These are phyloP conservation scores for Turdus rufiventris DNA, from an alignment of 2,113 vertebrate genomes.

Conservation along the genomic window DNA sequence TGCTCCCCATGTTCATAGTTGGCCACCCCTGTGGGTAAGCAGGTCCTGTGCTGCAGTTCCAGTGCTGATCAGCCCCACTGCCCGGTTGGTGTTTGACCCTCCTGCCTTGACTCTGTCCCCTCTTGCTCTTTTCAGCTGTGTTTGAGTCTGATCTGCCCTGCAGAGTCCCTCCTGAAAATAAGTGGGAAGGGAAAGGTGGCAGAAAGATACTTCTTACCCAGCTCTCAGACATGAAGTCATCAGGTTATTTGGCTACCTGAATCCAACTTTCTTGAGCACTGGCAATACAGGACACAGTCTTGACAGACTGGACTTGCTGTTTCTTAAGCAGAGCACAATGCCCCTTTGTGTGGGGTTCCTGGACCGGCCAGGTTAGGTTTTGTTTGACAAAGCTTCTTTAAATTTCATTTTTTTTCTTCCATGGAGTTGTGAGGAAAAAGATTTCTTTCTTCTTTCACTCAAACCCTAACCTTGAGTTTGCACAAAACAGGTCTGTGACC, in stretches of 20 bases:
- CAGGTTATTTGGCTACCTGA: constrained; percentile 10
- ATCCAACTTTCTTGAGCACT: not conserved
- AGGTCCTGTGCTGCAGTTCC: not conserved
- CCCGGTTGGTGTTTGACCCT: not conserved
- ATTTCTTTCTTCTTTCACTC: constrained; percentile 50
- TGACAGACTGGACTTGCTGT: not conserved
- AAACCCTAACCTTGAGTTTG: not conserved
- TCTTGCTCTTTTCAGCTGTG: not conserved
- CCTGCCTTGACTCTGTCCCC: not conserved
- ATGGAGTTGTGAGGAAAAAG: constrained; percentile 4
- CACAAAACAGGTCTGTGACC: not conserved
- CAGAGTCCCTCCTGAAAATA: not conserved
- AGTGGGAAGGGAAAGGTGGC: not conserved
- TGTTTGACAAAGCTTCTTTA: constrained; percentile 52
- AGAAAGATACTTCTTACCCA: not conserved
- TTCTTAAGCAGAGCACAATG: constrained; percentile 25
- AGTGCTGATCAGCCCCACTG: not conserved
- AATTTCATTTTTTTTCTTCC: not conserved
- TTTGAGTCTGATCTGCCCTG: not conserved
- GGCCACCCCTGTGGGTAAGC: not conserved
- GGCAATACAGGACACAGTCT: not conserved
- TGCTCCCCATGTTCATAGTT: not conserved
- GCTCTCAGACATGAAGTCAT: constrained; percentile 40
- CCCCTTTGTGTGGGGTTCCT: not conserved
- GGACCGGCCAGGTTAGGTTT: not conserved